These are phyloP conservation scores for Automeris io DNA, from an alignment of 2,888 invertebrate species.

Conservation along the genomic window DNA sequence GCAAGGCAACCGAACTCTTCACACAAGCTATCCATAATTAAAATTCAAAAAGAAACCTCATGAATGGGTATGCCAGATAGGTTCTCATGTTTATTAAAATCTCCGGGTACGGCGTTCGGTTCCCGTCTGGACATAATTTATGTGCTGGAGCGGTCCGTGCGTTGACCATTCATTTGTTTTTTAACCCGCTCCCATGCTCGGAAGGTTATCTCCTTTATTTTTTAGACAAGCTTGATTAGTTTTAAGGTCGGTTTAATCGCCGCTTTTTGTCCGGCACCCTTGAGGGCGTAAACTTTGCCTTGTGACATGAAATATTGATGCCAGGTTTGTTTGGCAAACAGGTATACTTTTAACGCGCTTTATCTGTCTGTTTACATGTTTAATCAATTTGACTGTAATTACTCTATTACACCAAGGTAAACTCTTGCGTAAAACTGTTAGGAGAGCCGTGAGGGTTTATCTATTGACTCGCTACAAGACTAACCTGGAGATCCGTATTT, in stretches of 20 bases:
- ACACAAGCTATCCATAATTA: slow-evolving; percentile 65
- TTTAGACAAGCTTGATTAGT: slow-evolving; percentile 70
- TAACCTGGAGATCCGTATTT: too few species aligned
- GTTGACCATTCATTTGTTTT: slow-evolving; percentile 69
- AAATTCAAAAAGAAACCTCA: slow-evolving; percentile 55
- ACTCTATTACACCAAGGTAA: too few species aligned
- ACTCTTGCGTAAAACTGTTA: too few species aligned
- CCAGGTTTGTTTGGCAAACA: slow-evolving; percentile 1
- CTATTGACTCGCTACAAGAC: too few species aligned
- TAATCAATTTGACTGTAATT: too few species aligned
- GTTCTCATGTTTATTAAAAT: slow-evolving; percentile 72
- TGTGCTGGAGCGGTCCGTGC: slow-evolving; percentile 46
- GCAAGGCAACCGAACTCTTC: too few species aligned
- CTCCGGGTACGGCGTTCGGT: slow-evolving; percentile 47
- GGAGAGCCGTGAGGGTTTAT: too few species aligned
- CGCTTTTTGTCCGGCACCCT: slow-evolving; percentile 24
- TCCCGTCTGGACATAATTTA: slow-evolving; percentile 62
- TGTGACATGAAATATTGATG: slow-evolving; percentile 22
- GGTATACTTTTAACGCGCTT: too few species aligned
- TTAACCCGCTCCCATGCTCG: slow-evolving; percentile 29
- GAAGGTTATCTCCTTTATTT: slow-evolving; percentile 47
- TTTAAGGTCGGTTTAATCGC: slow-evolving; percentile 64
- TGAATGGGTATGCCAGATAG: slow-evolving; percentile 65
- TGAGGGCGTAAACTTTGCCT: slow-evolving; percentile 27
- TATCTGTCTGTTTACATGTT: too few species aligned